Evolutionary conservation across 2,888 invertebrate species (phyloP).

Genomic region (Crossocerus cetratus): DNA sequence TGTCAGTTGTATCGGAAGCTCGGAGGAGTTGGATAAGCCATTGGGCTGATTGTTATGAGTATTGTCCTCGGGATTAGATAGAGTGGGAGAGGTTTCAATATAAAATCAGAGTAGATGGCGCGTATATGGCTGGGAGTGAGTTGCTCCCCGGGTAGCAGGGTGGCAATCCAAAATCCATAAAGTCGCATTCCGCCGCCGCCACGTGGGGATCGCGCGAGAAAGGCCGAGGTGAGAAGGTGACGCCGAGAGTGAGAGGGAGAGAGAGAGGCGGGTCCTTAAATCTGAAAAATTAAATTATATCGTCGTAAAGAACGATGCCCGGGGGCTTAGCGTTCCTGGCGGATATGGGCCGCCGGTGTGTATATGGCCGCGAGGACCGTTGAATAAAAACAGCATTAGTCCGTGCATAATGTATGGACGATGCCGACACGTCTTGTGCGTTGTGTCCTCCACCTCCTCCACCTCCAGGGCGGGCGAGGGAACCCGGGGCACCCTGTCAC

Average conservation of each 20-base stretch:
- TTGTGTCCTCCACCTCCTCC: not conserved
- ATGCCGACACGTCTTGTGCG: constrained; percentile 59
- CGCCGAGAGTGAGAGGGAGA: constrained; percentile 42
- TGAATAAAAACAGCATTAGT: constrained; percentile 76
- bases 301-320: constrained; percentile 72
- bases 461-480: too few relatives aligned
- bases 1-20: too few relatives aligned
- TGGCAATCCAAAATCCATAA: constrained; percentile 54
- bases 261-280: constrained; percentile 68
- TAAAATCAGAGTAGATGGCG: constrained; percentile 1
- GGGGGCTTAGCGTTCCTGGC: constrained; percentile 69
- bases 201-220: constrained; percentile 22
- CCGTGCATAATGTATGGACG: constrained; percentile 75
- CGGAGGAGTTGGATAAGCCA: too few relatives aligned
- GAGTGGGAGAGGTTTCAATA: not conserved
- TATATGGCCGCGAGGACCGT: constrained; percentile 53
- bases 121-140: not conserved
- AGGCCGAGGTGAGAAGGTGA: constrained; percentile 44
- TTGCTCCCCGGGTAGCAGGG: constrained; percentile 6
- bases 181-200: constrained; percentile 20
- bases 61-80: too few relatives aligned
- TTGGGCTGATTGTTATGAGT: too few relatives aligned
- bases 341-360: constrained; percentile 56
- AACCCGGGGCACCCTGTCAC: not conserved
- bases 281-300: constrained; percentile 77